Base-by-base conservation (phyloP, 2,113 vertebrate species). In the Channa argus region DNA sequence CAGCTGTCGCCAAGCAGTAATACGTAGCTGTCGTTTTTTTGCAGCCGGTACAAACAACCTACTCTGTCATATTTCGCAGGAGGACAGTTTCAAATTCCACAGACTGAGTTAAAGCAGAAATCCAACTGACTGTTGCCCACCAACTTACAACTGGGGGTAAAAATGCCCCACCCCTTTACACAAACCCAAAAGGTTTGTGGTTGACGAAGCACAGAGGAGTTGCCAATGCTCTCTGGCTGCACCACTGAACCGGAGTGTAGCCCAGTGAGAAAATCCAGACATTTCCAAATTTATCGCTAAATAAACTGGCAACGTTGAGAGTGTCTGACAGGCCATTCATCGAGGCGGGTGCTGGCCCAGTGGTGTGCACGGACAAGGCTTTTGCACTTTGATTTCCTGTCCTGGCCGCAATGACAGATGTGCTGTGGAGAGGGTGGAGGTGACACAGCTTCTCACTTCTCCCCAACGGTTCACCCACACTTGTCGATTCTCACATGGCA, bases 361-460 rank as follows among this genome's bases (percentile, higher is more conserved):
- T 90, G 87, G 81, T 44, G 51, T 87, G 80, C 71, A 43, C 45
- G 84, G 85, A 90, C 88, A 87, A 82, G 79, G 88, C 87, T 71
- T 90, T 87, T 85, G 84, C 54, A 69, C 92, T 94, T 94, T 94
- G 93, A 94, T 94, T 94, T 93, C 89, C 92, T 94, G 93, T 94
- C 93, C 70, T 14, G 75, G 70, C 76, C 38, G 43, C 82, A 68
- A 80, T 92, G 93, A 94, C 86, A 79, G 89, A 94, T 94, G 89
- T 72, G 83, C 81, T 79, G 88, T 69, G 69, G 89, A 88, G 88
- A 86, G 83, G 82, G 85, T 59, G 73, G 86, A 88, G 88, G 90
- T 68, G 64, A 68, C 47, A 33, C 85, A 78, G 79, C 79, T 69
- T 87, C 90, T 86, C 86, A 84, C 89, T 63, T 76, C 80, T 82